phyloP scores from a whole-genome alignment of 2,888 invertebrate genomes.

The Prionchulus punctatus region DNA sequence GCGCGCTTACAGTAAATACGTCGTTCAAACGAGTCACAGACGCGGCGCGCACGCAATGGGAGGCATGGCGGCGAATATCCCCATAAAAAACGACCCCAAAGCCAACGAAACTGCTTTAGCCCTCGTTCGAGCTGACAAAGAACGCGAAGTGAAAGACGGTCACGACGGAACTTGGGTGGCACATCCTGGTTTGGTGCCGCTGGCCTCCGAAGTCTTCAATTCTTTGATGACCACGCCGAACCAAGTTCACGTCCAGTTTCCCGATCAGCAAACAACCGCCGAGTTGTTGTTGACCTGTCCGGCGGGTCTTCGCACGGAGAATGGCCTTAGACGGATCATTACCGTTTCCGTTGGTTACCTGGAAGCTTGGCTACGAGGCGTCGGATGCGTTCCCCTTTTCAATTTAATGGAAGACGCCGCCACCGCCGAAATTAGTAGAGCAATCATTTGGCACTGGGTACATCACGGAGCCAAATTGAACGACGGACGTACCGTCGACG shows the following conservation, averaged over 20 bases:
- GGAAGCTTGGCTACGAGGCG: constrained; percentile 50
- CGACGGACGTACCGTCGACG: constrained; percentile 26
- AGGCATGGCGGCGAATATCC: constrained; percentile 50
- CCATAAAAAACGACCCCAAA: constrained; percentile 34
- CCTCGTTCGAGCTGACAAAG: constrained; percentile 29
- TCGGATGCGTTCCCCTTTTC: constrained; percentile 49
- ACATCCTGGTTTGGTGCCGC: constrained; percentile 46
- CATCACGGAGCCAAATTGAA: constrained; percentile 45
- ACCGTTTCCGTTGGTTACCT: constrained; percentile 50
- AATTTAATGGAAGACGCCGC: constrained; percentile 55
- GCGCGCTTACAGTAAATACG: constrained; percentile 46
- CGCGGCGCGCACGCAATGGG: constrained; percentile 50
- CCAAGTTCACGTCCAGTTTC: constrained; percentile 36
- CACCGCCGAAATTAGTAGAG: constrained; percentile 55
- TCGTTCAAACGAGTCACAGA: constrained; percentile 42
- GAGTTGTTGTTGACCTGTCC: constrained; percentile 41
- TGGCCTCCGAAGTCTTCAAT: constrained; percentile 25
- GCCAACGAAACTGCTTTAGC: constrained; percentile 22
- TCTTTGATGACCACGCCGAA: constrained; percentile 34
- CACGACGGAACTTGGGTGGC: constrained; percentile 56
- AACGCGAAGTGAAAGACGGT: constrained; percentile 35
- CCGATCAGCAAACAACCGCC: too few species aligned
- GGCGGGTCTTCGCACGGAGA: constrained; percentile 47
- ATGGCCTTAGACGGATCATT: constrained; percentile 49
- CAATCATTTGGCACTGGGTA: constrained; percentile 59